Base-by-base conservation (phyloP, 2,113 vertebrate genomes). In the Forbesichthys agassizii region DNA sequence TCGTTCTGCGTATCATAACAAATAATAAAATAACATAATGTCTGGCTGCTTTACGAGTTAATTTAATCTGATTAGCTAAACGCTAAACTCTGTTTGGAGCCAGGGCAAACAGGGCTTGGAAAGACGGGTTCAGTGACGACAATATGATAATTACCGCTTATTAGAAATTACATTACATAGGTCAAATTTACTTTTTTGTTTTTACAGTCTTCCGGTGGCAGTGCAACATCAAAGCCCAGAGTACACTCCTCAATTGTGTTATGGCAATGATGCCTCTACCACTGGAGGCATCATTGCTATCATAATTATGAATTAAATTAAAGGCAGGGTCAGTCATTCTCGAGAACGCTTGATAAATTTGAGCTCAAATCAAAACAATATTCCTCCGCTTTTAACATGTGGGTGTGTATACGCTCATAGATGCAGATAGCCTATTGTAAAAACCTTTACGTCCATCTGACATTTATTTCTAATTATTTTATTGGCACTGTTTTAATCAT, bases 101-200 rank as follows among this genome's bases (percentile, higher is more conserved):
- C 36, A 55, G 66, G 57, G n/a, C 57, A 16, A 18, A 55, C 54
- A 27, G 46, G 68, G 54, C 64, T 68, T 61, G 64, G 71, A 82
- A 86, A 77, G 80, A 48, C 73, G 68, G 48, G 3, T 11, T 57
- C 42, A 74, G 65, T 68, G 68, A 75, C 56, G 84, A 74, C 77
- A 10, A 81, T 75, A 68, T 79, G 78, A 80, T 79, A 84, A 83
- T 84, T 82, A 84, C 54, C 46, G 64, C 75, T 86, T 72, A 85
- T 88, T 84, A 83, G 79, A 86, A 88, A 77, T 74, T 83, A 86
- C 83, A 73, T 86, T 66, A 42, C 53, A 56, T 16, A 68, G 78
- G 76, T 83, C 81, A 88, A 78, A 79, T 79, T 82, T 42, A 70
- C 64, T 66, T 78, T 78, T 20, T 79, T 70, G 71, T 78, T 78